phyloP scores from a whole-genome alignment of 1,140 invertebrate species.

The Holotrichia oblita region DNA sequence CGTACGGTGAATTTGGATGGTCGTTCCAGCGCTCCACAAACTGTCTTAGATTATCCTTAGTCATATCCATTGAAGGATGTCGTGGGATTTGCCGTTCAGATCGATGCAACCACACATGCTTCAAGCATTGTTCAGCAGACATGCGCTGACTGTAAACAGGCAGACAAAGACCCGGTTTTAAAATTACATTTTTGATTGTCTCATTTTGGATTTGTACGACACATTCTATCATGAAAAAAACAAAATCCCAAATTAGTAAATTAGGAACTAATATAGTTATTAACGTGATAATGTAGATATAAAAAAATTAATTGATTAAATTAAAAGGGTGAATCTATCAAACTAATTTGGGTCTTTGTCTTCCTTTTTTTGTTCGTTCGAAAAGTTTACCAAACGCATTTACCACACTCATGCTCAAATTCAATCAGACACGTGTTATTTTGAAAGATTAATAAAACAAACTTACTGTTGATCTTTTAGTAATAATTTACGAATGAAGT shows the following conservation, averaged over 20 bases:
- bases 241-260: conserved; percentile 53
- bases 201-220: conserved; percentile 38
- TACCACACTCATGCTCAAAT: conserved; percentile 15
- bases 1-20: conserved; percentile 84
- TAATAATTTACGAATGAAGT: conserved; percentile 89
- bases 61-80: conserved; percentile 73
- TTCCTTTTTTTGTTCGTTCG: too few species aligned
- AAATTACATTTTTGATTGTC: conserved; percentile 3
- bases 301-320: conserved; percentile 36
- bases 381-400: conserved; percentile 1
- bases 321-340: conserved; percentile 36
- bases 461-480: conserved; percentile 92
- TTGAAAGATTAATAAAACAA: conserved; percentile 9
- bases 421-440: background rate
- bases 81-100: conserved; percentile 59
- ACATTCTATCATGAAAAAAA: conserved; percentile 46
- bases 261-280: conserved; percentile 13
- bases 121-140: conserved; percentile 76
- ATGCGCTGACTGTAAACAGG: conserved; percentile 72
- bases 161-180: conserved; percentile 63
- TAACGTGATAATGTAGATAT: background rate
- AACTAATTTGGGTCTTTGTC: conserved; percentile 60
- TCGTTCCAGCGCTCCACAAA: conserved; percentile 90
- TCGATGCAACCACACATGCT: conserved; percentile 76
- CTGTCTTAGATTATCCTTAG: conserved; percentile 85